Evolutionary conservation across 2,888 invertebrate species (phyloP), one percentile per base, ranked within the genome.

Genomic region (Xylota sylvarum): DNA sequence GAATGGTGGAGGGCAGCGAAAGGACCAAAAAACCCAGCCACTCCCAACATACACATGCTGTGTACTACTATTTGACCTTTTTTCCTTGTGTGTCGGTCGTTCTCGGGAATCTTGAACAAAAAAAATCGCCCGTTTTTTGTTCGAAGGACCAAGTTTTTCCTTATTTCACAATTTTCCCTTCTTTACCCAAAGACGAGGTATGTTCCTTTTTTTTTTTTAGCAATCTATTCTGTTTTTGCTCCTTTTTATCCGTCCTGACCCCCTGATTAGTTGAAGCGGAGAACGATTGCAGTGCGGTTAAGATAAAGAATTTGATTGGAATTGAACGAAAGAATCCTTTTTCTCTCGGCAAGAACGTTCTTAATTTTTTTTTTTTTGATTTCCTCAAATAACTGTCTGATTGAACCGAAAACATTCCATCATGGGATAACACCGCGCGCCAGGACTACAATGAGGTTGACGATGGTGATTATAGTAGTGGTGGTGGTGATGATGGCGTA

Each of bases 241-340:
- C 5, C 17, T 40, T 43, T 23, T 48, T 56, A 43, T 70, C 60
- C 58, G 55, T 52, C 30, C 70, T 70, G 76, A 85, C 73, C 82
- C 77, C 50, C 58, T 82, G 77, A 86, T 82, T 86, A 86, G 86
- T 77, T 69, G 48, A 72, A 73, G 67, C 17, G 67, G 23, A 43
- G 70, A 69, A 78, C 77, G 56, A 82, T 86, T 77, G 82, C 82
- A 86, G 77, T 86, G 67, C 67, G 72, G 77, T 67, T 77, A 73
- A 73, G 82, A 86, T 82, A 86, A 82, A 82, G 86, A 86, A 86
- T 81, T 77, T 82, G 86, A 82, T 86, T 82, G 82, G 82, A 82
- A 82, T 56, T 27, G 82, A 72, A 67, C 58, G 37, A 27, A 72
- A 72, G 81, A 85, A 67, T 81, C 65, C 76, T 67, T 72, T 81